Evolutionary conservation across 2,888 invertebrate genomes (phyloP).

Genomic region (Tiliacea aurago): DNA sequence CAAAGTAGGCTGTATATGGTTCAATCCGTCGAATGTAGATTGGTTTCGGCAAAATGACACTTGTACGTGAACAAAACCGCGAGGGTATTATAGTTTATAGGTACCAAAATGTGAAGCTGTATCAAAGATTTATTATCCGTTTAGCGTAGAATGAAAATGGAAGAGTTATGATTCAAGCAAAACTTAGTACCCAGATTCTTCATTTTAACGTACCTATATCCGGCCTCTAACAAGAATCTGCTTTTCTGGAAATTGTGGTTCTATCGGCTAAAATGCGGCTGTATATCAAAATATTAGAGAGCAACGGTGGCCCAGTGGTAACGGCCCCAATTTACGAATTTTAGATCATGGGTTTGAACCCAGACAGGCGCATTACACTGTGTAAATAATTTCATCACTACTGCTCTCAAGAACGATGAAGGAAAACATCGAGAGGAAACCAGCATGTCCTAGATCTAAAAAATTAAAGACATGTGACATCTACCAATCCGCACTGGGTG

Average conservation of each 20-base stretch:
- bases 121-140: constrained; percentile 19
- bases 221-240: constrained; percentile 5
- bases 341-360: too few species aligned
- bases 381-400: too few species aligned
- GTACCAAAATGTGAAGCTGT: neutral
- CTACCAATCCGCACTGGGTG: too few species aligned
- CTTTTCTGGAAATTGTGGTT: neutral
- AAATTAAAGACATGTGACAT: too few species aligned
- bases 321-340: too few species aligned
- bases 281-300: too few species aligned
- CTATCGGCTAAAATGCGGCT: neutral
- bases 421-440: too few species aligned
- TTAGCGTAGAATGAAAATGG: constrained; percentile 22
- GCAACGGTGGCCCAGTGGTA: too few species aligned
- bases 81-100: neutral
- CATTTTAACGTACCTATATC: constrained; percentile 15
- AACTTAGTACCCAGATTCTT: constrained; percentile 16
- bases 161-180: constrained; percentile 4
- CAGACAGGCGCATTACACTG: too few species aligned
- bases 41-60: neutral
- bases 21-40: neutral
- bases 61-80: neutral
- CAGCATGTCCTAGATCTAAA: too few species aligned
- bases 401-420: too few species aligned
- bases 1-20: neutral